phyloP scores from a whole-genome alignment of 2,113 vertebrate species.

The Sula dactylatra region DNA sequence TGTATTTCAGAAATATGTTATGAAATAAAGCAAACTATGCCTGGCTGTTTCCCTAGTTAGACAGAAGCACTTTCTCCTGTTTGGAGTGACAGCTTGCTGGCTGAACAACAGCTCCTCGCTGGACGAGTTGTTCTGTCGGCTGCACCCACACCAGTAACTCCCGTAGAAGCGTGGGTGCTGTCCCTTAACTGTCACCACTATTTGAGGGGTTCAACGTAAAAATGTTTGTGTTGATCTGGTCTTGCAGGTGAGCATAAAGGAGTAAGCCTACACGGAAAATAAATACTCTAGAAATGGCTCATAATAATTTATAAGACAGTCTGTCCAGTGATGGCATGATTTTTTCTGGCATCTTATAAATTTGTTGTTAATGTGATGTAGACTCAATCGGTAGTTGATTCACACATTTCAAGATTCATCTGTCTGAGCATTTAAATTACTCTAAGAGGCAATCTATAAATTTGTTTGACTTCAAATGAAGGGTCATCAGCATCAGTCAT shows the following conservation, averaged over 20 bases:
- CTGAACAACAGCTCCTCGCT: not conserved
- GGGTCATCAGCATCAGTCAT: not conserved
- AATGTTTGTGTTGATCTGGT: not conserved
- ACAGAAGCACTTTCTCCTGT: not conserved
- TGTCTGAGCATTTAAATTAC: not conserved
- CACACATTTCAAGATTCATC: not conserved
- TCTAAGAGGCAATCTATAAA: not conserved
- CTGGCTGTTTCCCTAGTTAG: not conserved
- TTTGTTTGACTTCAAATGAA: not conserved
- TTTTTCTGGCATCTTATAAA: not conserved
- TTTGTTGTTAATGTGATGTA: not conserved
- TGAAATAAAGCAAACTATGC: not conserved
- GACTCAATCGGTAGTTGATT: not conserved
- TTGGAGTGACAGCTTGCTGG: not conserved
- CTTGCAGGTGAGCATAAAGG: not conserved
- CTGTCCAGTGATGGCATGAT: not conserved
- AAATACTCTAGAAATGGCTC: not conserved
- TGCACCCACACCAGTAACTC: not conserved
- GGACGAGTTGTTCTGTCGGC: not conserved
- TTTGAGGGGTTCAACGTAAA: not conserved
- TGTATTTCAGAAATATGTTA: not conserved
- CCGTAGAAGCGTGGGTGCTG: not conserved
- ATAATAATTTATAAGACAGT: not conserved
- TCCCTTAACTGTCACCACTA: fast-evolving
- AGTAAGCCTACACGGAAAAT: not conserved